Percentiles rank a stretch among this genome's conserved stretches.
phyloP scores from a whole-genome alignment of 2,888 invertebrate genomes.

The Rutpela maculata region DNA sequence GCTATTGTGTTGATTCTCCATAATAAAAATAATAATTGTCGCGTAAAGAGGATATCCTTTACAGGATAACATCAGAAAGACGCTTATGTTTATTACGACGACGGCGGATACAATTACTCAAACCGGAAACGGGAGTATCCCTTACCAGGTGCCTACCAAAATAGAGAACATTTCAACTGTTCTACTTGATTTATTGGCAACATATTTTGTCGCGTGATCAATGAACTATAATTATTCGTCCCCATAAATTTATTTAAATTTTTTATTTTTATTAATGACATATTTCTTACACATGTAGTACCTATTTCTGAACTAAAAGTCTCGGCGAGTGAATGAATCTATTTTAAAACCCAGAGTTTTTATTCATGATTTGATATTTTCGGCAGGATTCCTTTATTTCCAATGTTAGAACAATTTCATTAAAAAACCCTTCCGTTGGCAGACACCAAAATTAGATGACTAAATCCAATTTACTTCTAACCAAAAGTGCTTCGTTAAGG shows the following conservation, averaged over 20 bases:
- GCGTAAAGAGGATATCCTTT: conserved; percentile 69
- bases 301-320: neutral
- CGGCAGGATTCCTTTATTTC: neutral
- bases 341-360: neutral
- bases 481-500: too few relatives aligned
- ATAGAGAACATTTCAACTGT: conserved; percentile 32
- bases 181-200: conserved; percentile 21
- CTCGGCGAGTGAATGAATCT: neutral
- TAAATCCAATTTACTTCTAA: too few relatives aligned
- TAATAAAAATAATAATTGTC: conserved; percentile 68
- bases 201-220: conserved; percentile 19
- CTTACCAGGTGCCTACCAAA: conserved; percentile 43
- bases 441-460: too few relatives aligned
- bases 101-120: conserved; percentile 43
- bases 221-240: conserved; percentile 9
- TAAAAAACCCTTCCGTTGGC: neutral
- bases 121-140: conserved; percentile 52
- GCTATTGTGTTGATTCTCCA: conserved; percentile 63
- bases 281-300: conserved; percentile 5
- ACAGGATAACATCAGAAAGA: conserved; percentile 63
- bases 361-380: conserved; percentile 7
- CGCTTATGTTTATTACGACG: conserved; percentile 39
- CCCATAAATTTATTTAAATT: neutral
- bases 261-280: conserved; percentile 13
- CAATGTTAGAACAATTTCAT: neutral